A percentile compares a stretch with the other conserved stretches of the same genome.
Evolutionary conservation across 1,140 invertebrate genomes (phyloP).

Genomic region (Formica exsecta): DNA sequence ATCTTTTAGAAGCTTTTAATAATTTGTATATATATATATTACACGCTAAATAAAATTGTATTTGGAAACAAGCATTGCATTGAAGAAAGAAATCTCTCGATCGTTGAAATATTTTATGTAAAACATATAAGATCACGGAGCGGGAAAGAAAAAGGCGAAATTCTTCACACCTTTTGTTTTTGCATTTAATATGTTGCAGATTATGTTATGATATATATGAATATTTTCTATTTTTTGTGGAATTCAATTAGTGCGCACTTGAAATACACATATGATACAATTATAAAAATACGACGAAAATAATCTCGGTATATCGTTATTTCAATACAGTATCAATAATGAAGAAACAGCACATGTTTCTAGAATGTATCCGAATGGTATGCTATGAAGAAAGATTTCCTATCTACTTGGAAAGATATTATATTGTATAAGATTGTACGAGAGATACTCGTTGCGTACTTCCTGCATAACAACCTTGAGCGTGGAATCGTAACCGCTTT

Average conservation of each 20-base stretch:
- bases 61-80: not conserved
- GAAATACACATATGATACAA: not conserved
- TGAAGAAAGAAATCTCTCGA: not conserved
- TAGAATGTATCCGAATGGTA: not conserved
- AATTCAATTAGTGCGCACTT: slow-evolving; percentile 20
- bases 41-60: not conserved
- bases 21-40: too few relatives aligned
- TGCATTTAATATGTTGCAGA: not conserved
- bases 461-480: not conserved
- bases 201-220: not conserved
- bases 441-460: slow-evolving; percentile 10
- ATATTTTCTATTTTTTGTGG: not conserved
- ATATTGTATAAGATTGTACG: not conserved
- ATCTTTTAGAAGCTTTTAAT: not conserved
- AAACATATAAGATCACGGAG: not conserved
- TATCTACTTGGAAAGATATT: not conserved
- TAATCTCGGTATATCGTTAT: not conserved
- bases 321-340: not conserved
- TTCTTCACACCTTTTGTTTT: slow-evolving; percentile 29
- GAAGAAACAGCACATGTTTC: not conserved
- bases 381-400: not conserved
- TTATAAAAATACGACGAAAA: not conserved
- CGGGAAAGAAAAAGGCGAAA: not conserved
- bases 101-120: not conserved
- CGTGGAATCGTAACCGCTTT: not conserved